These are phyloP conservation scores for Battus philenor DNA, from an alignment of 1,140 invertebrate species.

Conservation along the genomic window DNA sequence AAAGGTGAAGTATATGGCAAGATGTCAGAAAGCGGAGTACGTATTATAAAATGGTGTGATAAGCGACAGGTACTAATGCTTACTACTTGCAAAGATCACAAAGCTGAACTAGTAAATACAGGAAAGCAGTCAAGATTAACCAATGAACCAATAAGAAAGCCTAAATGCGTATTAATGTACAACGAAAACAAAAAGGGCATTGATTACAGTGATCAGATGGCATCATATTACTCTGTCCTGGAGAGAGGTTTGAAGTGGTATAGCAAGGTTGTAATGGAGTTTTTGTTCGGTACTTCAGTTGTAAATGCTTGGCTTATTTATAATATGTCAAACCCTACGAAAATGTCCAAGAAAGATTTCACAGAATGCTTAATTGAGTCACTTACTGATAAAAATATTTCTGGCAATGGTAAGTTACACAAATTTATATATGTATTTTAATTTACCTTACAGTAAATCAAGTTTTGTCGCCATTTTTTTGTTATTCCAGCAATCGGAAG, in stretches of 20 bases:
- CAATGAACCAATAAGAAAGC: background rate
- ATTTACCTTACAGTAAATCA: too few relatives aligned
- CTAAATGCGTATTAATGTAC: background rate
- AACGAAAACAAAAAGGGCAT: background rate
- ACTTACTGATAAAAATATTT: too few relatives aligned
- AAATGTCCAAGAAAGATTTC: slow-evolving; percentile 11
- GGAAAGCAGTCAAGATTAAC: too few relatives aligned
- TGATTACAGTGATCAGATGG: slow-evolving; percentile 11
- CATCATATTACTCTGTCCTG: slow-evolving; percentile 11
- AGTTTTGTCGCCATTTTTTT: too few relatives aligned
- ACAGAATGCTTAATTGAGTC: too few relatives aligned
- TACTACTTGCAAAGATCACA: too few relatives aligned
- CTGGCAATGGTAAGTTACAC: too few relatives aligned
- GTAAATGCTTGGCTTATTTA: slow-evolving; percentile 18
- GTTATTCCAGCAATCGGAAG: too few relatives aligned
- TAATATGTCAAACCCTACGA: slow-evolving; percentile 18
- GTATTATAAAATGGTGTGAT: too few relatives aligned
- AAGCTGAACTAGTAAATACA: too few relatives aligned
- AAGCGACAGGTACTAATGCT: too few relatives aligned
- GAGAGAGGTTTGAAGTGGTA: slow-evolving; percentile 14
- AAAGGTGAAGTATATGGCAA: background rate
- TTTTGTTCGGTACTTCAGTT: slow-evolving; percentile 16
- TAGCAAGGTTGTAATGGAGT: slow-evolving; percentile 8
- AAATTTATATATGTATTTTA: too few relatives aligned
- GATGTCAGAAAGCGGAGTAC: background rate